These are phyloP conservation scores for Drosophila limbata DNA, from an alignment of 2,888 invertebrate species.

Conservation along the genomic window DNA sequence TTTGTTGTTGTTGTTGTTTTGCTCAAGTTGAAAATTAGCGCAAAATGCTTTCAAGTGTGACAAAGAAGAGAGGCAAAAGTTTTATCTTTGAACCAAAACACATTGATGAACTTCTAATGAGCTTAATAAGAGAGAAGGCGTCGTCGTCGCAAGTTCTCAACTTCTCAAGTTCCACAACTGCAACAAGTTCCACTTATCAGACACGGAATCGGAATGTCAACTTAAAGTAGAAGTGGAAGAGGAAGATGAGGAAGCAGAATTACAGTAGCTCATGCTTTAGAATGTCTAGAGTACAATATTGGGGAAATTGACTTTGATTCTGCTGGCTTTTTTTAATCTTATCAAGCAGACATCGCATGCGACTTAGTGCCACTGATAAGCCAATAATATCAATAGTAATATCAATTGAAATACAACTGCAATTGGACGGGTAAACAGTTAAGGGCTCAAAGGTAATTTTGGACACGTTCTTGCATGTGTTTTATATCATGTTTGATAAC, in stretches of 20 bases:
- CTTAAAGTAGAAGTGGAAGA: not conserved
- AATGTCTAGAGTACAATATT: slow-evolving; percentile 13
- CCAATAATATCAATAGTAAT: not conserved
- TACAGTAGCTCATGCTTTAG: not conserved
- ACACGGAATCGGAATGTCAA: slow-evolving; percentile 20
- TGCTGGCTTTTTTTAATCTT: slow-evolving; percentile 42
- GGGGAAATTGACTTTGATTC: slow-evolving; percentile 58
- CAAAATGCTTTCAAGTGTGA: slow-evolving; percentile 67
- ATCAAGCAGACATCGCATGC: slow-evolving; percentile 47
- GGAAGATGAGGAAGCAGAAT: not conserved
- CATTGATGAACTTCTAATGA: slow-evolving; percentile 75
- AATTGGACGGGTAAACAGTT: slow-evolving; percentile 27
- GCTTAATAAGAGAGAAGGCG: slow-evolving; percentile 61
- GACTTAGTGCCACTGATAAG: slow-evolving; percentile 48
- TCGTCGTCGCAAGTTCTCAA: slow-evolving; percentile 35
- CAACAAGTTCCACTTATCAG: slow-evolving; percentile 34
- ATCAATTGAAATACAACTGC: slow-evolving; percentile 24
- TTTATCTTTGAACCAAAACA: slow-evolving; percentile 28
- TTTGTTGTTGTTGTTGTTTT: slow-evolving; percentile 28
- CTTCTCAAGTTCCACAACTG: slow-evolving; percentile 25
- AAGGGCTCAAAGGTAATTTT: slow-evolving; percentile 47
- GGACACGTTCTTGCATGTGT: slow-evolving; percentile 2
- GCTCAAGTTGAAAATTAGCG: slow-evolving; percentile 71
- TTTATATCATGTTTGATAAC: slow-evolving; percentile 11
- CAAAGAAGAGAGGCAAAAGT: slow-evolving; percentile 48